Evolutionary conservation across 2,797 vertebrate species (phyloP), one percentile per base, ranked within the genome.

Genomic region (Tapera naevia): DNA sequence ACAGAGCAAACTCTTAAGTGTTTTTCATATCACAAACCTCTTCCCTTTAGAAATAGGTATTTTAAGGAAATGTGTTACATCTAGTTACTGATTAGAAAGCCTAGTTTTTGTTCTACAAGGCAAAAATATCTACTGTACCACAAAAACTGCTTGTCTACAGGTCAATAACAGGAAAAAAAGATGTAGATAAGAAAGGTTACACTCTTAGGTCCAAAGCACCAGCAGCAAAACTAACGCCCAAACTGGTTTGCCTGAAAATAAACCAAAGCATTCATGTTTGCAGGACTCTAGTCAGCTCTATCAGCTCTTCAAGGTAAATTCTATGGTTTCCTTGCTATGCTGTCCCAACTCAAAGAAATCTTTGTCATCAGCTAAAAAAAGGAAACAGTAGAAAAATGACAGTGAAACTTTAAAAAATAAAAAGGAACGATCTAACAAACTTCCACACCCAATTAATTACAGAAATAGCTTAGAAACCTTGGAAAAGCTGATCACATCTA

Each of bases 21-120:
- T 32, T 54, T 39, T 8, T 35, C 12, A 13, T 2, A 11, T 7
- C 9, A 51, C 43, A 80, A 73, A 75, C 18, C 19, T 21, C 23
- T 33, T 9, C 11, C 9, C 33, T 18, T 51, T 19, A 53, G 13
- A 64, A 24, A 8, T 7, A 2, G 17, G 24, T 4, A 58, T 13
- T 33, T 61, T 27, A 24, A 50, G 1, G 5, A 10, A 43, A 18
- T 0, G 4, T 4, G 6, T 15, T 7, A 21, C 11, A 51, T 9
- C 23, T 8, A 70, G 19, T 10, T 30, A 65, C 0, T 12, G 25
- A 72, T 60, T 3, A n/a, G 0, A 0, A 85, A 87, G 43, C 25
- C 39, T 32, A 7, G 0, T 6, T 79, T 76, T 48, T 53, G 14
- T 37, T 72, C 41, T 53, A 22, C 22, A 32, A 46, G 28, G 71